Evolutionary conservation across 2,888 invertebrate genomes (phyloP).

Genomic region (Cantharis rufa): DNA sequence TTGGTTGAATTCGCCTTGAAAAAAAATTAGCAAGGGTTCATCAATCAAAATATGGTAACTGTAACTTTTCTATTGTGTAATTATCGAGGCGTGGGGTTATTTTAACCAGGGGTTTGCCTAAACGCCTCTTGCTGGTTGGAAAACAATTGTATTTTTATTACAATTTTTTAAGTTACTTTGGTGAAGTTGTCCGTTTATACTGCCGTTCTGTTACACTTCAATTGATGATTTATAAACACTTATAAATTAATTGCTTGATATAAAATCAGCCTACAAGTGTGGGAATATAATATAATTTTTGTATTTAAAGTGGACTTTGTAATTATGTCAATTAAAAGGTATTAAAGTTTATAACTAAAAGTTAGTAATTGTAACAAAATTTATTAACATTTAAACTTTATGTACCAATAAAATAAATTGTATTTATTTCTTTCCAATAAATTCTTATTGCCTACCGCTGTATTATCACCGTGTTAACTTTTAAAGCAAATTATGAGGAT

Average conservation of each 20-base stretch:
- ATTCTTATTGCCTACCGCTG: not conserved
- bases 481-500: not conserved
- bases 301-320: not conserved
- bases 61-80: conserved; percentile 42
- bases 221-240: not conserved
- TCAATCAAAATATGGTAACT: conserved; percentile 50
- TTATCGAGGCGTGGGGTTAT: conserved; percentile 37
- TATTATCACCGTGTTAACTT: not conserved
- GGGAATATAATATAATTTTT: not conserved
- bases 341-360: not conserved
- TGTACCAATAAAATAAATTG: not conserved
- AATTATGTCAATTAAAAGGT: not conserved
- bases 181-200: not conserved
- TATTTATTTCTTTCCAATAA: not conserved
- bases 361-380: not conserved
- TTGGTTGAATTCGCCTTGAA: conserved; percentile 22
- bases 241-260: not conserved
- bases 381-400: not conserved
- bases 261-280: not conserved
- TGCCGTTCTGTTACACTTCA: not conserved
- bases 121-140: not conserved
- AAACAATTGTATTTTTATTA: not conserved
- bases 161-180: not conserved
- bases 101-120: conserved; percentile 1
- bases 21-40: conserved; percentile 51